These are phyloP conservation scores for Monoplex corrugatus DNA, from an alignment of 2,888 invertebrate species.

Conservation along the genomic window DNA sequence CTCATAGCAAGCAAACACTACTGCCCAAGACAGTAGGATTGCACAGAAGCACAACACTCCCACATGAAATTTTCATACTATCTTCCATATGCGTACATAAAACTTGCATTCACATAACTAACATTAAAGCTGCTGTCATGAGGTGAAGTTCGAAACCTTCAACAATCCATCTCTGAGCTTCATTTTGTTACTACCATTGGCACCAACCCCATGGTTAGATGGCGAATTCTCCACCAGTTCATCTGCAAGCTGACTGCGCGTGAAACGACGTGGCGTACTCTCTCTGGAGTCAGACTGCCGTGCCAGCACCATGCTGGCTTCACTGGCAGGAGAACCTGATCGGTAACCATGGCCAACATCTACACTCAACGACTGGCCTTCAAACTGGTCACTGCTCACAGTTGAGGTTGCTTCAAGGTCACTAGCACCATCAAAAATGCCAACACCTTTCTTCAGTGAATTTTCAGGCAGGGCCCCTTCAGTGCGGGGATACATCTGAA, in stretches of 20 bases:
- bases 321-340: constrained; percentile 59
- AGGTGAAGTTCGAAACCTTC: constrained; percentile 51
- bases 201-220: constrained; percentile 15
- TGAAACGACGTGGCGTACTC: constrained; percentile 57
- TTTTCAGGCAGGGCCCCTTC: neutral
- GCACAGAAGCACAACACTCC: no score
- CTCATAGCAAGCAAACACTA: no score
- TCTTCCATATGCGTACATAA: no score
- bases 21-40: no score
- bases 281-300: constrained; percentile 51
- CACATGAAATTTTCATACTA: no score
- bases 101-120: no score
- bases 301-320: constrained; percentile 49
- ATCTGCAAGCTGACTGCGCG: constrained; percentile 55
- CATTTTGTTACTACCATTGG: constrained; percentile 25
- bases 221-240: constrained; percentile 55
- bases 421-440: neutral
- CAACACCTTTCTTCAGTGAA: neutral
- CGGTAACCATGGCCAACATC: constrained; percentile 51
- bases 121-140: constrained; percentile 32
- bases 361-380: neutral
- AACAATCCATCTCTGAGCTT: constrained; percentile 43
- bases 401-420: neutral
- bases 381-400: neutral
- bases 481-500: neutral